Conservation (phyloP, 2,888 invertebrate genomes). For the Volucella inanis region DNA sequence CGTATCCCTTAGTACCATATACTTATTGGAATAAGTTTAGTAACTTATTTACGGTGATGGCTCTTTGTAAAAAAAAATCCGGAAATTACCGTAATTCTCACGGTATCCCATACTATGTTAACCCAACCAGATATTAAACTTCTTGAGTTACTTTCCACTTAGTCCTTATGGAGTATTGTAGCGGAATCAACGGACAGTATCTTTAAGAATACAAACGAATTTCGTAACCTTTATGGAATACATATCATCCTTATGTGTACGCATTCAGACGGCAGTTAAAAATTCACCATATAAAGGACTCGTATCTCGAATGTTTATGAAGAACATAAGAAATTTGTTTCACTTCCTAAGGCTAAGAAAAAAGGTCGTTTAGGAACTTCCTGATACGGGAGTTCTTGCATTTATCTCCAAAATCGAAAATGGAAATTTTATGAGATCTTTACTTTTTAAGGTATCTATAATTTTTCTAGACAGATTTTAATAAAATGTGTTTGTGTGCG, state of each 20-base stretch:
- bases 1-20: too few species aligned
- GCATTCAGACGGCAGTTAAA: slow-evolving; percentile 17
- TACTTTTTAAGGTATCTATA: too few species aligned
- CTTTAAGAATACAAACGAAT: slow-evolving; percentile 19
- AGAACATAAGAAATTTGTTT: neutral
- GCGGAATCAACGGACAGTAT: neutral
- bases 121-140: slow-evolving; percentile 28
- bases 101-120: slow-evolving; percentile 40
- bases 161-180: slow-evolving; percentile 1
- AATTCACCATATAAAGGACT: slow-evolving; percentile 35
- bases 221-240: slow-evolving; percentile 42
- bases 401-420: too few species aligned
- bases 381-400: too few species aligned
- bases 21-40: too few species aligned
- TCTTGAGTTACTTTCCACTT: slow-evolving; percentile 8
- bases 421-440: too few species aligned
- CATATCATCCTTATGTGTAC: slow-evolving; percentile 5
- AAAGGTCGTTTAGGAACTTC: too few species aligned
- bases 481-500: too few species aligned
- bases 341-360: neutral
- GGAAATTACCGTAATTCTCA: slow-evolving; percentile 62
- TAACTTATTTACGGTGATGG: neutral
- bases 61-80: slow-evolving; percentile 51
- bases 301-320: slow-evolving; percentile 6
- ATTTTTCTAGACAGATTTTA: too few species aligned